Conservation (phyloP, 2,888 invertebrate species). For the Lasioglossum oenotherae region DNA sequence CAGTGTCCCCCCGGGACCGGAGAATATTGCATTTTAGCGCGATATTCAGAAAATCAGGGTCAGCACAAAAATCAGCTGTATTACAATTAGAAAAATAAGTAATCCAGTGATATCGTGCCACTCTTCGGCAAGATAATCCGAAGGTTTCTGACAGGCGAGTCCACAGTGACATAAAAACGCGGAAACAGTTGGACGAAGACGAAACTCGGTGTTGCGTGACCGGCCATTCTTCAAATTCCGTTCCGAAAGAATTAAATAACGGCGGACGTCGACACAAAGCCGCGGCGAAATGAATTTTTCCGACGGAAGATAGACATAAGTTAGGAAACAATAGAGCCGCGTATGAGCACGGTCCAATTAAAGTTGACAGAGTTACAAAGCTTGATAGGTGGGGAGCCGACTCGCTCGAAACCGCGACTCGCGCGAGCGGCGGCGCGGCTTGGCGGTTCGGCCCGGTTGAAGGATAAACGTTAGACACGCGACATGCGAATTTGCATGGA, state of each 20-base stretch:
- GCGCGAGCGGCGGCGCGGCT: background rate
- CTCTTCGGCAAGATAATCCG: background rate
- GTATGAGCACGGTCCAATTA: conserved; percentile 44
- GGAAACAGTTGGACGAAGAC: background rate
- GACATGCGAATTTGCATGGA: conserved; percentile 69
- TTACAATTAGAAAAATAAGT: too few relatives aligned
- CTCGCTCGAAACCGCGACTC: conserved; percentile 19
- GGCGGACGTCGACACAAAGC: background rate
- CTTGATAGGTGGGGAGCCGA: conserved; percentile 43
- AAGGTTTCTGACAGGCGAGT: background rate
- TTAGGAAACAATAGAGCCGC: conserved; percentile 26
- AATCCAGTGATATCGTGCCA: too few relatives aligned
- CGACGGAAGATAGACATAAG: conserved; percentile 33
- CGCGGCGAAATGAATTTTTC: conserved; percentile 20
- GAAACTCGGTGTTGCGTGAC: background rate
- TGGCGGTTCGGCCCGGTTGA: conserved; percentile 51
- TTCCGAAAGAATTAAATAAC: background rate
- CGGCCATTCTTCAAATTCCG: background rate
- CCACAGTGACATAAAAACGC: background rate
- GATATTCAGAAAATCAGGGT: background rate
- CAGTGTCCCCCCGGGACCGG: background rate
- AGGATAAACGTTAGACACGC: conserved; percentile 72
- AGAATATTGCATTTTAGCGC: background rate
- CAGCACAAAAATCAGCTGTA: too few relatives aligned
- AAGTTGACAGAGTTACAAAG: conserved; percentile 54